These are phyloP conservation scores for Cynocephalus volans DNA, from an alignment of 2,113 vertebrate species.

Conservation along the genomic window DNA sequence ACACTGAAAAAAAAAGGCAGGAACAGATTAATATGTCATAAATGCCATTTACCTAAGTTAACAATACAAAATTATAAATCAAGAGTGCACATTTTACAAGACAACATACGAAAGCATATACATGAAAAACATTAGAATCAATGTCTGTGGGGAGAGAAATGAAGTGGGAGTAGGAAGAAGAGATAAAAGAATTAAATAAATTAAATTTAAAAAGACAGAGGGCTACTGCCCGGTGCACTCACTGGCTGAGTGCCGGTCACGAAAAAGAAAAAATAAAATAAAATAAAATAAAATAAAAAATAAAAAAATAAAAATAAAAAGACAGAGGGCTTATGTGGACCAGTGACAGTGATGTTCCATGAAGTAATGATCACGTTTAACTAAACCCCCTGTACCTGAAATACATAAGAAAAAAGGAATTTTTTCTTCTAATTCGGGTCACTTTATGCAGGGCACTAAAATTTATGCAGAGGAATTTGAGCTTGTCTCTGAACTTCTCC, in stretches of 20 bases:
- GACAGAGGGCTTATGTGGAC: not conserved
- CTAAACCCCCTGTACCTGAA: not conserved
- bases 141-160: not conserved
- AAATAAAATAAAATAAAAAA: too few species aligned
- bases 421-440: not conserved
- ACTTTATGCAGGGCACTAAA: not conserved
- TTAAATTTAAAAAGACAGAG: not conserved
- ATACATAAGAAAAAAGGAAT: not conserved
- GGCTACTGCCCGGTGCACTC: too few species aligned
- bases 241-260: too few species aligned
- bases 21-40: not conserved
- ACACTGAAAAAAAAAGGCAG: not conserved
- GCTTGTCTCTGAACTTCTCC: slow-evolving; percentile 31
- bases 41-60: not conserved
- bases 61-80: not conserved
- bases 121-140: not conserved
- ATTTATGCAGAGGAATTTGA: not conserved
- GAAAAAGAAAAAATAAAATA: too few species aligned
- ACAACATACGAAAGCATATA: not conserved
- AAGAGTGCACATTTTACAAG: slow-evolving; percentile 18
- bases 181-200: not conserved
- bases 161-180: not conserved
- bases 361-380: not conserved
- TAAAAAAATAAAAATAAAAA: too few species aligned
- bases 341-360: not conserved